Conservation (phyloP, 92 coral and sea anemone species). For the Palythoa caribaeorum region DNA sequence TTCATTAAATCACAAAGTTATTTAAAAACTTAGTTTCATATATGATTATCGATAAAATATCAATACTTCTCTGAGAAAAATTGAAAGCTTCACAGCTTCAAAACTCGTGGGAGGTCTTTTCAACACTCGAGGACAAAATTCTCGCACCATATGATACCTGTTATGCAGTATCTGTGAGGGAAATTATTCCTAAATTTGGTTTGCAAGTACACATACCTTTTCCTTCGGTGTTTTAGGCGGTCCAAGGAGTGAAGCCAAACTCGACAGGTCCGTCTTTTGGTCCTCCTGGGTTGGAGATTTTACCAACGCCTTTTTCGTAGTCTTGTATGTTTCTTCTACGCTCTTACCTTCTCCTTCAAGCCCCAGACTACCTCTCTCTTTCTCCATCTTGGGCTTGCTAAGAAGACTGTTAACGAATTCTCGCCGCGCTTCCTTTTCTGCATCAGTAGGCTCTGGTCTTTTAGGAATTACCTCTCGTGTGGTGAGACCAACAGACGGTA, state of each 20-base stretch:
- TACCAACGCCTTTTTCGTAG: constrained; percentile 49
- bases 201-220: constrained; percentile 53
- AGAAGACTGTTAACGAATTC: constrained; percentile 77
- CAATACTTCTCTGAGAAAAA: not conserved
- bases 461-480: constrained; percentile 30
- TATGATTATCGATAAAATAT: no score
- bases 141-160: no score
- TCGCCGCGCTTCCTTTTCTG: constrained; percentile 77
- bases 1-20: no score
- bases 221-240: constrained; percentile 67
- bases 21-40: no score
- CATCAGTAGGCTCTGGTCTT: constrained; percentile 51
- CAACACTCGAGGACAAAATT: no score
- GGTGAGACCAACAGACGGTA: constrained; percentile 34
- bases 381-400: constrained; percentile 60
- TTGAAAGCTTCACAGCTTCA: not conserved
- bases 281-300: constrained; percentile 54
- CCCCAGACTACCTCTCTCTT: constrained; percentile 67
- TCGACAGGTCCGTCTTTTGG: constrained; percentile 80
- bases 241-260: constrained; percentile 70
- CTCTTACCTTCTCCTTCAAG: constrained; percentile 83
- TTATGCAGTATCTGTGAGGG: no score
- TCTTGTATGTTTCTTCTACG: constrained; percentile 51
- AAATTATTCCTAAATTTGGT: not conserved
- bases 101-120: no score